A percentile compares a stretch with the other conserved stretches of the same genome.
Conservation (phyloP, 2,113 vertebrate genomes). For the Acrocephalus arundinaceus region DNA sequence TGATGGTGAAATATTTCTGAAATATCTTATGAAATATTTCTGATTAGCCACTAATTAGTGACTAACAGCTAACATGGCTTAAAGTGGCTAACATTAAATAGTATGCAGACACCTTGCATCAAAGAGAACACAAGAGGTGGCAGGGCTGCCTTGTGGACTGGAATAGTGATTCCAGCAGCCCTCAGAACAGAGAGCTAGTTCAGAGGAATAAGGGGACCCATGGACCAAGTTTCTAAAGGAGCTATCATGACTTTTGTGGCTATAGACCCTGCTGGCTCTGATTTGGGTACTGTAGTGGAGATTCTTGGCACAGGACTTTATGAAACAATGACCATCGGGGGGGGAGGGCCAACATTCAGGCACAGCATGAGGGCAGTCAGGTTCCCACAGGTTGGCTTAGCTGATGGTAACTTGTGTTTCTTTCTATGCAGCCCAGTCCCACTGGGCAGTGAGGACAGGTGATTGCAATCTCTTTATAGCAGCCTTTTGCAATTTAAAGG, state of each 20-base stretch:
- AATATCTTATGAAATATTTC: neutral
- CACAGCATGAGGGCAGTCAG: neutral
- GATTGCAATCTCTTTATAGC: neutral
- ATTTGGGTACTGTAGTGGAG: neutral
- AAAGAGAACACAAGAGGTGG: neutral
- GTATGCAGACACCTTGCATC: neutral
- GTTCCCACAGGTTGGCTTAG: neutral
- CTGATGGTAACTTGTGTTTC: neutral
- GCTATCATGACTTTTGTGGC: neutral
- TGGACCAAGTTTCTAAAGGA: neutral
- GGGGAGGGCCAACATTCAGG: rapidly evolving
- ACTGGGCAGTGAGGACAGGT: neutral
- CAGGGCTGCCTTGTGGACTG: neutral
- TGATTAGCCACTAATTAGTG: neutral
- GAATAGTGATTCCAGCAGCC: neutral
- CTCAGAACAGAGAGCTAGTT: neutral
- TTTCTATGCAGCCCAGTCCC: neutral
- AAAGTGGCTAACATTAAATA: neutral
- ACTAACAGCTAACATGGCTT: neutral
- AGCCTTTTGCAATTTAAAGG: neutral
- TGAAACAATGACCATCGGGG: neutral
- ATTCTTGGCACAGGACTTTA: neutral
- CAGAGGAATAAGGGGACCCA: neutral
- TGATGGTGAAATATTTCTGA: neutral
- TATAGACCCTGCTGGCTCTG: neutral